Base-by-base conservation (phyloP, 2,113 vertebrate genomes). In the Pardalotus punctatus region DNA sequence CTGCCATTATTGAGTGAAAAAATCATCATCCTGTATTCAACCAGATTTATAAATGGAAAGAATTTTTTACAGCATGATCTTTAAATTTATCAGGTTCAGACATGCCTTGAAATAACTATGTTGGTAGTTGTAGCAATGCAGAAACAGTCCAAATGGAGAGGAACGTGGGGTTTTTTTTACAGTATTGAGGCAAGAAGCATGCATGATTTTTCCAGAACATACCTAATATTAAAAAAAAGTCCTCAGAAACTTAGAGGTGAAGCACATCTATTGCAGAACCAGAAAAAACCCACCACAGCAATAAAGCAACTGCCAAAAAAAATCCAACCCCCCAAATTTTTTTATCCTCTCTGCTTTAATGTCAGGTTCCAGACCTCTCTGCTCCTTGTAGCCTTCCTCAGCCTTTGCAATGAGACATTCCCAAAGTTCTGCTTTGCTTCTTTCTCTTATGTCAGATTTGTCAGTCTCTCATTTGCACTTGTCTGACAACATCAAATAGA, bases 161-260 rank as follows among this genome's bases (percentile, higher is more conserved):
- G 16, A 94, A 62, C 0, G 0, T 5, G 5, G 0, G 42, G 6
- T 18, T 18, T 57, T 65, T 77, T 85, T 88, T 61, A 72, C 11
- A 53, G 17, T 27, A 51, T 22, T 2, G 4, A 82, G 11, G 24
- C 0, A 0, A 94, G 62, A 40, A 82, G 53, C 17, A 47, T 0
- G 0, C n/a, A 66, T 25, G 1, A 54, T 47, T 93, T 73, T 70
- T 84, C 60, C 28, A 73, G 56, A 69, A 40, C 10, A 23, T 40
- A 24, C 25, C 42, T 69, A 57, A n/a, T 60, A 66, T 51, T 74
- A 15, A 62, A 80, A 70, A 22, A 35, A 21, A 56, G 10, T 12
- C n/a, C 43, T 86, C 53, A 80, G 40, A 90, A 90, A 40, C 10
- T 58, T 56, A 80, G 17, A 58, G 86, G 7, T 45, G 40, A 65